phyloP scores from a whole-genome alignment of 2,888 invertebrate species.

The Chesias legatella region DNA sequence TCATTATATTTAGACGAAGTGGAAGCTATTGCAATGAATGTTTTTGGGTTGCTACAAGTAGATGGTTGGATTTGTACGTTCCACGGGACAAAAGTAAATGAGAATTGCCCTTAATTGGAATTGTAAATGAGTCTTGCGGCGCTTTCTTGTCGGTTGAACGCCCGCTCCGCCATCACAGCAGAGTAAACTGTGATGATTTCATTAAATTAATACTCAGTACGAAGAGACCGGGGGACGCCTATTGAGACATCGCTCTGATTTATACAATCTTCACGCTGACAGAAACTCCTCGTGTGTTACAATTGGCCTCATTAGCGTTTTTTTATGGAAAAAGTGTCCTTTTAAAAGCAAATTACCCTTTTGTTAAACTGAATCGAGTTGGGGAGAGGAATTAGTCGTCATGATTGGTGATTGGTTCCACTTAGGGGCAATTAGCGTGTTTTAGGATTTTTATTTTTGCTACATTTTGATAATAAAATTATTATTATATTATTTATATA shows the following conservation, averaged over 20 bases:
- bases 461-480: too few species aligned
- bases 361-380: slow-evolving; percentile 34
- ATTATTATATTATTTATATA: too few species aligned
- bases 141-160: slow-evolving; percentile 72
- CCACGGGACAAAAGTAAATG: slow-evolving; percentile 72
- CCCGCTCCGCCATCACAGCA: slow-evolving; percentile 64
- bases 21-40: slow-evolving; percentile 33
- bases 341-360: slow-evolving; percentile 42
- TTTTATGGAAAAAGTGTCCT: slow-evolving; percentile 35
- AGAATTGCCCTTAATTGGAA: slow-evolving; percentile 77
- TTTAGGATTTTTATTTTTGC: slow-evolving; percentile 22
- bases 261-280: slow-evolving; percentile 46
- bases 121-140: slow-evolving; percentile 77
- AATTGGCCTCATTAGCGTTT: slow-evolving; percentile 36
- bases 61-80: slow-evolving; percentile 60
- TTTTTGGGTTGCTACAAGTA: slow-evolving; percentile 39
- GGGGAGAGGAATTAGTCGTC: slow-evolving; percentile 35
- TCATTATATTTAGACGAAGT: slow-evolving; percentile 27
- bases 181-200: slow-evolving; percentile 77
- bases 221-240: slow-evolving; percentile 48
- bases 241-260: slow-evolving; percentile 54
- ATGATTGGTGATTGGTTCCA: slow-evolving; percentile 31
- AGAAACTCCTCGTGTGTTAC: slow-evolving; percentile 39
- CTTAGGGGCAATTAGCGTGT: slow-evolving; percentile 28
- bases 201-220: slow-evolving; percentile 70